phyloP scores from a whole-genome alignment of 2,797 vertebrate species.

The Esox lucius region DNA sequence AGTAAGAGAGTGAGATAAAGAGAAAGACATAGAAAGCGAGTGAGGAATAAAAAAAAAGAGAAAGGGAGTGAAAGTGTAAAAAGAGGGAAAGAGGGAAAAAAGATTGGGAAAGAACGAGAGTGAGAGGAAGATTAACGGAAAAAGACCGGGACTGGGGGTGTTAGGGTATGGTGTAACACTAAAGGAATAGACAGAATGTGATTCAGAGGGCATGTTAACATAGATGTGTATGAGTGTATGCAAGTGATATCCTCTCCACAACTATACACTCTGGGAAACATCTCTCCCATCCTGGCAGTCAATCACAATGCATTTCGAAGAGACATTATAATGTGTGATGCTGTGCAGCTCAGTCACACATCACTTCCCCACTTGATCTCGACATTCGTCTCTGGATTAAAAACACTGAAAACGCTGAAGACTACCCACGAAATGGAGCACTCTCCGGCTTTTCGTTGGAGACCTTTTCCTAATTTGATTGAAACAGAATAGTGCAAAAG shows the following conservation, averaged over 20 bases:
- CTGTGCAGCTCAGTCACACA: not conserved
- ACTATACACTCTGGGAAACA: not conserved
- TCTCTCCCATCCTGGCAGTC: not conserved
- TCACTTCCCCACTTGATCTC: not conserved
- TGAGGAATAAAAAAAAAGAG: not conserved
- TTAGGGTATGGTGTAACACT: too few relatives aligned
- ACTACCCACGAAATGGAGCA: not conserved
- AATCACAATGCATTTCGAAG: not conserved
- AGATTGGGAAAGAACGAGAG: too few relatives aligned
- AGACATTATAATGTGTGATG: not conserved
- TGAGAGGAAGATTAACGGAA: too few relatives aligned
- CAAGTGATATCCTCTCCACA: not conserved
- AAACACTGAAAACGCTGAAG: not conserved
- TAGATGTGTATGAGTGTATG: not conserved
- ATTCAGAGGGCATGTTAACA: not conserved
- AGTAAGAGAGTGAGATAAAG: not conserved
- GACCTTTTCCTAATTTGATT: not conserved
- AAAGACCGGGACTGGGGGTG: too few relatives aligned
- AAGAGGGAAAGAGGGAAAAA: too few relatives aligned
- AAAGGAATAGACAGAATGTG: not conserved
- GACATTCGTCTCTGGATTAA: not conserved
- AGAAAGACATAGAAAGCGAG: not conserved
- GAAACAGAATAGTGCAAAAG: conserved; percentile 23
- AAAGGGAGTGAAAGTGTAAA: too few relatives aligned
- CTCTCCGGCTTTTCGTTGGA: not conserved